Base-by-base conservation (phyloP, 1,140 invertebrate species). In the Conus ventricosus region DNA sequence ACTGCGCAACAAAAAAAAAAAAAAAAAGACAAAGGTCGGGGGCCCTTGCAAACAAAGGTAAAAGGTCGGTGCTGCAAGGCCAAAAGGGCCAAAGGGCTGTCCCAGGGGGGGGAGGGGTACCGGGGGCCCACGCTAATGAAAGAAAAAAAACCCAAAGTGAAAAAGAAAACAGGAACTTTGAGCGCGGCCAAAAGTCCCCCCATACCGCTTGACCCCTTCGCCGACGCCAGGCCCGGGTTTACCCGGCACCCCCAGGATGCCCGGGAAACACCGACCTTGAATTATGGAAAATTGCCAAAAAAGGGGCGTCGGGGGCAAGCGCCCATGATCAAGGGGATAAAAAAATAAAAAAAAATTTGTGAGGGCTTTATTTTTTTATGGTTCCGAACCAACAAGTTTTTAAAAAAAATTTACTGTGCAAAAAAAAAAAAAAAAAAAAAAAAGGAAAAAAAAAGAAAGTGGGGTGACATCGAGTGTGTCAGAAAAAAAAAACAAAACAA, bases 191-290 rank as follows among this genome's bases (percentile, higher is more conserved):
- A 75, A 51, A 88, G 51, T 90, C 89, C 20, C 63, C 87, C 89
- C 89, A 90, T 90, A 90, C 89, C 89, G 85, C 76, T 85, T 80
- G 67, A n/a, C 11, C 89, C 89, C 75, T 90, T 90, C 75, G 81
- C 84, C 13, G 89, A 88, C 5, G 76, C 84, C 20, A 88, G 78
- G 78, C 89, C 89, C n/a, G 89, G 89, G 27, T n/a, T 60, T 82
- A 25, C 89, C 89, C 23, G 87, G 89, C 8, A 78, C 27, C n/a
- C 89, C 89, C 7, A 80, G 63, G 7, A 27, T 25, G 27, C 89
- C 89, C 89, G 88, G 89, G 13, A 85, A 7, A 78, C 76, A 78
- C 17, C n/a, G 13, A 7, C 55, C 6, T 13, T 7, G 8, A 6
- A 57, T 57, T 13, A 57, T 13, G 13, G 6, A n/a, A 57, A 6